These are phyloP conservation scores for Leucopternis melanops DNA, from an alignment of 2,113 vertebrate genomes.

Conservation along the genomic window DNA sequence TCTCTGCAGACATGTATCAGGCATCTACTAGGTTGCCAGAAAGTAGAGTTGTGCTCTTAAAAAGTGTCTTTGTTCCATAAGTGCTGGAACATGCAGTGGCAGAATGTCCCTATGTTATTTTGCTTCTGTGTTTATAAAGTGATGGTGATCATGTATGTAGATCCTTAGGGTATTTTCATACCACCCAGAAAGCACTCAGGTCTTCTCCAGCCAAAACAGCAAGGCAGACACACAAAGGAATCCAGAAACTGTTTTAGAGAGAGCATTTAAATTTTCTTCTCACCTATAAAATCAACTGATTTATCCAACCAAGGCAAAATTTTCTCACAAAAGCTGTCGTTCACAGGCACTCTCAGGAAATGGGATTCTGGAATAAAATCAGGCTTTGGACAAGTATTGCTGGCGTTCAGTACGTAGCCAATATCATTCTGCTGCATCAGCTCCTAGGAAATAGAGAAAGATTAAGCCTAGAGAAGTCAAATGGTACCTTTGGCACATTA, in stretches of 20 bases:
- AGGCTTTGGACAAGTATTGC: slow-evolving; percentile 93
- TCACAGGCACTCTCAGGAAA: slow-evolving; percentile 93
- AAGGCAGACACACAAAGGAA: not conserved
- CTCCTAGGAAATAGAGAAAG: slow-evolving; percentile 72
- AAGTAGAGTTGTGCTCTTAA: not conserved
- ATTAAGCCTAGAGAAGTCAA: not conserved
- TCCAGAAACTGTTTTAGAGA: not conserved
- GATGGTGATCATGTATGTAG: not conserved
- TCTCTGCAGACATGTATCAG: not conserved
- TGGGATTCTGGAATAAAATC: slow-evolving; percentile 93
- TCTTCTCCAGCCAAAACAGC: not conserved
- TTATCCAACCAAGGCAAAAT: slow-evolving; percentile 95
- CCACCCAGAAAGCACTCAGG: not conserved
- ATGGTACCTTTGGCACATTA: not conserved
- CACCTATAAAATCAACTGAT: slow-evolving; percentile 96
- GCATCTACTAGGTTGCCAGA: not conserved
- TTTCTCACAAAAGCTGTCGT: slow-evolving; percentile 96
- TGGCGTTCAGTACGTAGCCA: slow-evolving; percentile 89
- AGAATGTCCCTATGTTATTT: not conserved
- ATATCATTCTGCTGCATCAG: slow-evolving; percentile 97
- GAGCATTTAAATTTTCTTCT: slow-evolving; percentile 23
- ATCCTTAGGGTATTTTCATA: not conserved
- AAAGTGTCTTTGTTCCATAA: not conserved
- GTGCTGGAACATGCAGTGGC: not conserved
- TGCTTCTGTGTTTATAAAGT: not conserved